A percentile compares a stretch with the other conserved stretches of the same genome.
Evolutionary conservation across 2,888 invertebrate species (phyloP).

Genomic region (Leptopterna dolabrata): DNA sequence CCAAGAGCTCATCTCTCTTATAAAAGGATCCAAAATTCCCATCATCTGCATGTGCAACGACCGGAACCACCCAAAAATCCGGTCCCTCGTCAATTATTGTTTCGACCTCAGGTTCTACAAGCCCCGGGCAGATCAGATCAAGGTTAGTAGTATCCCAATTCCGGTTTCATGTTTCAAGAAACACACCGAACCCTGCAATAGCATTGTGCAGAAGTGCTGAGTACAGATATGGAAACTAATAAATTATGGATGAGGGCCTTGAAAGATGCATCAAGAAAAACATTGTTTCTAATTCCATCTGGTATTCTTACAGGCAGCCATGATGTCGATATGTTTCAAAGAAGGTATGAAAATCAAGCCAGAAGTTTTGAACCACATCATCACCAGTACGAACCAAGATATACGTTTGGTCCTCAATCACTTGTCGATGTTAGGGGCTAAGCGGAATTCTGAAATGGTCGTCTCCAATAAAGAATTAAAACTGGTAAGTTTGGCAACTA

Average conservation of each 20-base stretch:
- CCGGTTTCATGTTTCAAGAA: too few species aligned
- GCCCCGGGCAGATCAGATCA: constrained; percentile 91
- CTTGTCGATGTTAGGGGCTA: constrained; percentile 77
- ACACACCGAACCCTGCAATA: too few species aligned
- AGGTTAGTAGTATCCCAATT: constrained; percentile 71
- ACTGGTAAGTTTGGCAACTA: constrained; percentile 72
- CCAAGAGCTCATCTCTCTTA: constrained; percentile 91
- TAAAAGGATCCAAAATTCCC: constrained; percentile 88
- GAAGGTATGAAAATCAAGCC: constrained; percentile 85
- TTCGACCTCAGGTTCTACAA: constrained; percentile 89
- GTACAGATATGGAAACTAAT: too few species aligned
- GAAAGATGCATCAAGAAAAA: too few species aligned
- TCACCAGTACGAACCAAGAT: constrained; percentile 90
- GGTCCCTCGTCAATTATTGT: constrained; percentile 92
- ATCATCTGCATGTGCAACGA: constrained; percentile 99
- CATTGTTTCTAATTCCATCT: too few species aligned
- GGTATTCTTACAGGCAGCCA: constrained; percentile 71
- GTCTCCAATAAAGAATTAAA: constrained; percentile 84
- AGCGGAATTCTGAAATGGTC: constrained; percentile 71
- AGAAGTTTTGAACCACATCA: constrained; percentile 84
- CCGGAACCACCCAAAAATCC: constrained; percentile 90
- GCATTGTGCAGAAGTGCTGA: too few species aligned
- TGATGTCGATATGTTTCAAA: constrained; percentile 91
- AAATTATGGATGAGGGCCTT: too few species aligned
- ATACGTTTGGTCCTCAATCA: constrained; percentile 93